Evolutionary conservation across 2,797 vertebrate species (phyloP).

Genomic region (Muscicapa striata): DNA sequence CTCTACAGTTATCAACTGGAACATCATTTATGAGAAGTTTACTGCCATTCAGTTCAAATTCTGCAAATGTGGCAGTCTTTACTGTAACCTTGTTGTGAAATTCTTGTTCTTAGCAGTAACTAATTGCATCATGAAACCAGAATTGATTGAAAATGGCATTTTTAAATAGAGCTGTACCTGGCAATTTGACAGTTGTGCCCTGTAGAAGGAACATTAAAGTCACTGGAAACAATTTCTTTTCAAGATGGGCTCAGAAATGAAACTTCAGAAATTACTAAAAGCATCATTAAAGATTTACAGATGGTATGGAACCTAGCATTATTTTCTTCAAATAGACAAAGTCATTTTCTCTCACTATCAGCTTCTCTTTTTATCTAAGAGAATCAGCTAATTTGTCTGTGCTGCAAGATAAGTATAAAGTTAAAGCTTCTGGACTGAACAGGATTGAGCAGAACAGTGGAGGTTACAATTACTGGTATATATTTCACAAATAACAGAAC

Average conservation of each 20-base stretch:
- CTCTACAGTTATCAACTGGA: not conserved
- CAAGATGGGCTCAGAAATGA: conserved; percentile 3
- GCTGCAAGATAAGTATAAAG: not conserved
- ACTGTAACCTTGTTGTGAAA: conserved; percentile 21
- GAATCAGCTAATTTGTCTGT: not conserved
- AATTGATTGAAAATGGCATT: not conserved
- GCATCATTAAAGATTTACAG: conserved; percentile 38
- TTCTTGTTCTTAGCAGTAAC: conserved; percentile 13
- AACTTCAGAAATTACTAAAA: conserved; percentile 54
- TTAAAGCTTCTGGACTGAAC: not conserved
- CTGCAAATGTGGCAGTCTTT: conserved; percentile 11
- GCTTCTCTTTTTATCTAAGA: not conserved
- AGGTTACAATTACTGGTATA: not conserved
- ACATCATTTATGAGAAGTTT: conserved; percentile 21
- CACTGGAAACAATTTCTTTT: not conserved
- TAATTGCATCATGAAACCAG: not conserved
- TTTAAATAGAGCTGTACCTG: not conserved
- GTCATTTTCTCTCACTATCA: not conserved
- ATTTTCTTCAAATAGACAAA: not conserved
- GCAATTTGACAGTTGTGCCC: not conserved
- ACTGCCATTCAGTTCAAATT: not conserved
- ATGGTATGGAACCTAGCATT: not conserved
- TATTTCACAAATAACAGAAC: not conserved
- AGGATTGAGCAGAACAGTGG: not conserved
- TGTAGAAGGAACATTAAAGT: not conserved